Evolutionary conservation across 1,140 invertebrate genomes (phyloP), one percentile per base, ranked within the genome.

Genomic region (Leptestheria dahalacensis): DNA sequence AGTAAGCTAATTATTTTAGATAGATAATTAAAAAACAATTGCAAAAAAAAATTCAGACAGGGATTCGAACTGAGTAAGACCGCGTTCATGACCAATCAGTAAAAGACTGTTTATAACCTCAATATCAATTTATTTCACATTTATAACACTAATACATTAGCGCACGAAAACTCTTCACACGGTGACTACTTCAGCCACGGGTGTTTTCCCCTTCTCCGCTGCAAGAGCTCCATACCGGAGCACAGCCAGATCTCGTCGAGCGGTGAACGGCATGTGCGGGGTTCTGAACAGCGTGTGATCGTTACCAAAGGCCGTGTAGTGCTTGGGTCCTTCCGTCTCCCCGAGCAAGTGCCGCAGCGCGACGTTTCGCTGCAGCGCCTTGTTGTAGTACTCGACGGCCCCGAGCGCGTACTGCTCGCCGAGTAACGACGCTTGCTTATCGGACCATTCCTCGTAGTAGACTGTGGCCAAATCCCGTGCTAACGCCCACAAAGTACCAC

Each of bases 371-470:
- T 79, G 70, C 48, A 87, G 66, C 11, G 80, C 68, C 71, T 88
- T 86, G 28, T 77, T 74, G 69, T 88, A 91, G 71, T 78, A 89
- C 67, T 84, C 80, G 33, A 82, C 73, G 10, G 85, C 87, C 41
- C 84, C 84, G 67, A 81, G 72, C 6, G 82, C 70, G 69, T 82
- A 88, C 28, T 78, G 74, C 23, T 71, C 68, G 25, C 78, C 79
- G 51, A 84, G 64, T 21, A 72, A 65, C 58, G 77, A 75, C 11
- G 88, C 67, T 57, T 73, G 68, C 61, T 78, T 70, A 69, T 89
- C 86, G 33, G 78, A 73, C 11, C 72, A 60, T 18, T 70, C 71
- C 65, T 89, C 86, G 65, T 72, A 79, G 53, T 73, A 61, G 28
- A 78, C 72, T 66, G 79, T 76, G 23, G 78, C 75, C 48, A 69